Evolutionary conservation across 2,113 vertebrate genomes (phyloP).

Genomic region (Marcusenius ussheri): DNA sequence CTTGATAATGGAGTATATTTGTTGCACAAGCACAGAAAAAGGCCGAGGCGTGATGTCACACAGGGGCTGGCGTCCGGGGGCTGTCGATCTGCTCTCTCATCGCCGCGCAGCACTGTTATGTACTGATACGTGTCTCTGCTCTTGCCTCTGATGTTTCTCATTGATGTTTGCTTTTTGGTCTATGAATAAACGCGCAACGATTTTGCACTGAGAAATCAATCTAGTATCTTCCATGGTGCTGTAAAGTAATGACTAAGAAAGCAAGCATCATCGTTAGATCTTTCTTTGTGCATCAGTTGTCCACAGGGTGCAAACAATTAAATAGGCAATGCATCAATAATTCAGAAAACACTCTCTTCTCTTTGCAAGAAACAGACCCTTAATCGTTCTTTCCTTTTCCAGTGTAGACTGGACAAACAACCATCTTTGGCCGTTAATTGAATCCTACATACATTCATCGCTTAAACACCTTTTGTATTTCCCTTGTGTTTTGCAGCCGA

Average conservation of each 20-base stretch:
- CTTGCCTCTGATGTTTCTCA: not conserved
- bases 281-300: not conserved
- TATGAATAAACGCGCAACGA: not conserved
- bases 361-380: not conserved
- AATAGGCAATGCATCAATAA: not conserved
- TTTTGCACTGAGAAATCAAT: conserved; percentile 5
- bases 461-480: conserved; percentile 11
- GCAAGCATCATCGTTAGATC: not conserved
- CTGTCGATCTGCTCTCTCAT: not conserved
- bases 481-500: not conserved
- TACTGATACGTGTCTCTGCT: not conserved
- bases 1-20: not conserved
- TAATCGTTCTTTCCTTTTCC: not conserved
- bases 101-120: no score
- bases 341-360: not conserved
- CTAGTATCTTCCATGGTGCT: not conserved
- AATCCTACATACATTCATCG: conserved; percentile 52
- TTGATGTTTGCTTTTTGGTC: not conserved
- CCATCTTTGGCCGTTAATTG: not conserved
- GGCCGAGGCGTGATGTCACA: not conserved
- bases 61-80: not conserved
- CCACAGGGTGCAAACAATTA: not conserved
- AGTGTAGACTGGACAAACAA: not conserved
- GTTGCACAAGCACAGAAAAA: not conserved
- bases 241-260: not conserved